These are phyloP conservation scores for Sturmia bella DNA, from an alignment of 2,888 invertebrate species.

Conservation along the genomic window DNA sequence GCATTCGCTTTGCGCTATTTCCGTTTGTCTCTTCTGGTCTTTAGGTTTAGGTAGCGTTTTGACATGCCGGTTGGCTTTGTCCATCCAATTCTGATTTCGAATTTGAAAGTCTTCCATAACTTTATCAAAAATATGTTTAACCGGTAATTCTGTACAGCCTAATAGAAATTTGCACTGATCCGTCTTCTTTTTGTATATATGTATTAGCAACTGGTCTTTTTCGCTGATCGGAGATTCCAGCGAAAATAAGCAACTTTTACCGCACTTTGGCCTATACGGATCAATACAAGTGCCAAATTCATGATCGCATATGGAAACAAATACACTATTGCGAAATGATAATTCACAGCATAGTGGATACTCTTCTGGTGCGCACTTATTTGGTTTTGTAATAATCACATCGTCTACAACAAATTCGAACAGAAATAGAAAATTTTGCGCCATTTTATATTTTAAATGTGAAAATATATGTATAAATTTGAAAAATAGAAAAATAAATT, in stretches of 20 bases:
- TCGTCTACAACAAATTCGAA: constrained; percentile 81
- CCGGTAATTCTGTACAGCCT: constrained; percentile 77
- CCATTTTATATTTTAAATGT: constrained; percentile 71
- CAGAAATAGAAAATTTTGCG: constrained; percentile 79
- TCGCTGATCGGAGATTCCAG: constrained; percentile 77
- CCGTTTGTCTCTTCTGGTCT: constrained; percentile 66
- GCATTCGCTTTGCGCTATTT: constrained; percentile 74
- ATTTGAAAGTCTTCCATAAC: constrained; percentile 76
- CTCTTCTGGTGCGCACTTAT: constrained; percentile 81
- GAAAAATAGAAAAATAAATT: too few species aligned
- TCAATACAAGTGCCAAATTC: constrained; percentile 78
- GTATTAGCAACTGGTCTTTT: constrained; percentile 77
- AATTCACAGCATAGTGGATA: constrained; percentile 80
- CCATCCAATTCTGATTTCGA: constrained; percentile 77
- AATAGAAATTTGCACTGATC: constrained; percentile 80
- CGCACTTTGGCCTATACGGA: constrained; percentile 75
- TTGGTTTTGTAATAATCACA: constrained; percentile 78
- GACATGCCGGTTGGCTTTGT: constrained; percentile 68
- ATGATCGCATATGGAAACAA: constrained; percentile 78
- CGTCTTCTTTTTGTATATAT: constrained; percentile 79
- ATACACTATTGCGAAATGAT: constrained; percentile 79
- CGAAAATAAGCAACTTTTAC: constrained; percentile 79
- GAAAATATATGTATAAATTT: too few species aligned
- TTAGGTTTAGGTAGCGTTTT: constrained; percentile 73
- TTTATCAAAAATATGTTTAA: constrained; percentile 78